phyloP scores from a whole-genome alignment of 2,888 invertebrate genomes.

The Tetrapedia diversipes region DNA sequence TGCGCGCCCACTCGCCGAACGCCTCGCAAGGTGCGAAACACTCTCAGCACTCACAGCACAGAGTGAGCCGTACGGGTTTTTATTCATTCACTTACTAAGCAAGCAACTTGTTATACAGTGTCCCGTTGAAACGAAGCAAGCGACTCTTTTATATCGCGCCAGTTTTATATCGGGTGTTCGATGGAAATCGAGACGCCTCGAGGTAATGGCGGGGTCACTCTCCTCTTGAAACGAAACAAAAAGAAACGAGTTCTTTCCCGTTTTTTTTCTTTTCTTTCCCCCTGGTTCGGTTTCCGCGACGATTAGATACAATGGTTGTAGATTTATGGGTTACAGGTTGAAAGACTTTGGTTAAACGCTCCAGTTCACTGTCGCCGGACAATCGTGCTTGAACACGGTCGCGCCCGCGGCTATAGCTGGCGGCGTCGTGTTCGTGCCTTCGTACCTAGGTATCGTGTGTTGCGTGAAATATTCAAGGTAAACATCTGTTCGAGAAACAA shows the following conservation, averaged over 20 bases:
- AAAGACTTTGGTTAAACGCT: too few species aligned
- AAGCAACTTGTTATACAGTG: constrained; percentile 78
- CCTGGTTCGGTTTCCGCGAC: neutral
- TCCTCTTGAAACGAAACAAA: neutral
- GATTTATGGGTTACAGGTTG: neutral
- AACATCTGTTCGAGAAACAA: constrained; percentile 15
- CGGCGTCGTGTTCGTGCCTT: neutral
- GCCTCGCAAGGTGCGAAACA: constrained; percentile 86
- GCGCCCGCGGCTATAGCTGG: neutral
- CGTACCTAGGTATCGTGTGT: neutral
- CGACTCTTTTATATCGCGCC: constrained; percentile 54
- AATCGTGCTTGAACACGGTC: neutral
- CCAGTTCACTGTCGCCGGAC: neutral
- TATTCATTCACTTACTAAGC: constrained; percentile 81
- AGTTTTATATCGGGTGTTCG: constrained; percentile 54
- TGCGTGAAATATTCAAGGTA: constrained; percentile 17
- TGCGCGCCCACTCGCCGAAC: constrained; percentile 91
- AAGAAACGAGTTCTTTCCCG: neutral
- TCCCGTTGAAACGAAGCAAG: constrained; percentile 60
- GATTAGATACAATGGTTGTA: too few species aligned
- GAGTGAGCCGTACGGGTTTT: constrained; percentile 82
- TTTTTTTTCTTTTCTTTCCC: neutral
- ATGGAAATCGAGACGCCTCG: constrained; percentile 59
- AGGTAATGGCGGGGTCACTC: neutral
- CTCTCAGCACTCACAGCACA: constrained; percentile 79